Evolutionary conservation across 1,140 invertebrate genomes (phyloP).

Genomic region (Drosophila prosaltans): DNA sequence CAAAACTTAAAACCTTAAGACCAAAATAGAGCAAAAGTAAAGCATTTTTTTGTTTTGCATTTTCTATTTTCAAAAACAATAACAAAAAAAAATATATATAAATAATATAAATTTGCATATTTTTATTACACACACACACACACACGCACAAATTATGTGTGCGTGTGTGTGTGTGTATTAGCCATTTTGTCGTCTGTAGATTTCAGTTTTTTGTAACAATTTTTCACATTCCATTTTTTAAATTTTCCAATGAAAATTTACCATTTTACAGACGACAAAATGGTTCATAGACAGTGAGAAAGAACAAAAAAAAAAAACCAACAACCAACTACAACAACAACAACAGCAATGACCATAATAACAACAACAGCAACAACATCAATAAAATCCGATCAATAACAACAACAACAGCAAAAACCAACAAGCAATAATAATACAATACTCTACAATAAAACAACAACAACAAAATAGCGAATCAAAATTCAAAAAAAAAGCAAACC

Average conservation of each 20-base stretch:
- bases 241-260: too few relatives aligned
- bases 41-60: constrained; percentile 53
- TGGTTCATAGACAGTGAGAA: constrained; percentile 50
- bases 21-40: constrained; percentile 57
- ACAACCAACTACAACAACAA: constrained; percentile 54
- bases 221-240: constrained; percentile 8
- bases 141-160: background rate
- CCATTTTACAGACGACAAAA: constrained; percentile 34
- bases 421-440: constrained; percentile 53
- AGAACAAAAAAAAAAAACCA: background rate
- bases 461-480: constrained; percentile 63
- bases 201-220: constrained; percentile 3
- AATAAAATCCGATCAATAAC: constrained; percentile 72
- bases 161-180: constrained; percentile 26
- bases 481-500: constrained; percentile 59
- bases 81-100: background rate
- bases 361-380: constrained; percentile 61
- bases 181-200: background rate
- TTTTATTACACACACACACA: constrained; percentile 32
- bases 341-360: constrained; percentile 53
- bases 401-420: constrained; percentile 49
- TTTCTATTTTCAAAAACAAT: constrained; percentile 27
- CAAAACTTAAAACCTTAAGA: constrained; percentile 53
- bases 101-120: constrained; percentile 19
- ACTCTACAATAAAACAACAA: constrained; percentile 47